Base-by-base conservation (phyloP, 2,888 invertebrate genomes). In the Campoplex nolae region DNA sequence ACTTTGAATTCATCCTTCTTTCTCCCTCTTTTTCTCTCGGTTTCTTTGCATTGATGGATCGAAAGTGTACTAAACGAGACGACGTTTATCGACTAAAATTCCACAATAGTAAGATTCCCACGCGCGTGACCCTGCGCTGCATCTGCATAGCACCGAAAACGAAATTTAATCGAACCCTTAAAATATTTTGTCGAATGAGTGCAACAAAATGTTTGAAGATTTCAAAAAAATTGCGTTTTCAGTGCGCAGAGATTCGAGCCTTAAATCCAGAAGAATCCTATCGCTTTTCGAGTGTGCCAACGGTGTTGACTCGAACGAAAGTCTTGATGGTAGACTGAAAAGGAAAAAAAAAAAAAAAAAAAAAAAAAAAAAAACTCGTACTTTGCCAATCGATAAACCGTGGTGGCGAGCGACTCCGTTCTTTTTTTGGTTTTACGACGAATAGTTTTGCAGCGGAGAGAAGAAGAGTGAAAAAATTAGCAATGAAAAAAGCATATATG, bases 51-150 rank as follows among this genome's bases (percentile, higher is more conserved):
- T 77, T 56, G 56, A 74, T 73, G 81, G 77, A 82, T 76, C 90
- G 91, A 88, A 90, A 90, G 90, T 90, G 91, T 92, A 23, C 91
- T 92, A 92, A 92, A 90, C 89, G 87, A 79, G 32, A 3, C 85
- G 90, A 91, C 91, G 89, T 92, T 92, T 92, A 92, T 92, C 89
- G 91, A 92, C 88, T 89, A 89, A 90, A 92, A 92, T 91, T 89
- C 85, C 88, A 88, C 85, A 85, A 77, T 75, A 48, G 68, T 82
- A 51, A 76, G 80, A 77, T 83, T 42, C 82, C 58, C 87, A 82
- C 89, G 88, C 90, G 84, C 3, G 38, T 6, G 23, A 76, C 67
- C 67, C 38, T 78, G 73, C 23, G 54, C 38, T 83, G 38, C n/a
- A 54, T 73, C 16, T 32, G 7, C 35, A n/a, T n/a, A n/a, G n/a